Percentiles rank a stretch among this genome's conserved stretches.
These are phyloP conservation scores for Drosophila cardini DNA, from an alignment of 1,140 invertebrate species.

Conservation along the genomic window DNA sequence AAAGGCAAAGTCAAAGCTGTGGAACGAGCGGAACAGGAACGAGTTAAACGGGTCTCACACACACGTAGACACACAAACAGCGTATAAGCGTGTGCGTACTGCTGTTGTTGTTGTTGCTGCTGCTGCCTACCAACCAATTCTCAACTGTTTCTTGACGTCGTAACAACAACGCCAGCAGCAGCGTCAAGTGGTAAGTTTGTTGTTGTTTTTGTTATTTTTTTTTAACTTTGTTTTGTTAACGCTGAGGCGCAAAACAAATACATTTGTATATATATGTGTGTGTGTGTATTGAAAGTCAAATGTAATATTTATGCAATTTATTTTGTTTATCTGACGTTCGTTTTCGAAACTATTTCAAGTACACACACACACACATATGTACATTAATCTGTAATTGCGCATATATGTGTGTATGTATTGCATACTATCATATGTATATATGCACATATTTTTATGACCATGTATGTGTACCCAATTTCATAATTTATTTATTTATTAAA, in stretches of 20 bases:
- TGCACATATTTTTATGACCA: slow-evolving; percentile 4
- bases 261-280: neutral
- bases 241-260: slow-evolving; percentile 24
- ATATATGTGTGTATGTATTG: slow-evolving; percentile 5
- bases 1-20: slow-evolving; percentile 13
- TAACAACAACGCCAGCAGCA: slow-evolving; percentile 47
- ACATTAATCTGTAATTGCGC: slow-evolving; percentile 1
- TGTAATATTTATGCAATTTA: slow-evolving; percentile 55
- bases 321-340: slow-evolving; percentile 41
- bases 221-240: slow-evolving; percentile 16
- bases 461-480: slow-evolving; percentile 25
- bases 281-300: slow-evolving; percentile 25
- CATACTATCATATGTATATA: neutral
- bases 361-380: slow-evolving; percentile 18
- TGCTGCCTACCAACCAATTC: slow-evolving; percentile 46
- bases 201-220: slow-evolving; percentile 29
- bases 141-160: slow-evolving; percentile 52
- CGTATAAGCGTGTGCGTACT: slow-evolving; percentile 12
- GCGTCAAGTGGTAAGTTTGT: slow-evolving; percentile 55
- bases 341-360: slow-evolving; percentile 52
- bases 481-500: slow-evolving; percentile 39
- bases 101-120: slow-evolving; percentile 33
- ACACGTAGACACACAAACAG: neutral
- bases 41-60: slow-evolving; percentile 31
- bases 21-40: slow-evolving; percentile 46